A percentile compares a stretch with the other conserved stretches of the same genome.
phyloP scores from a whole-genome alignment of 2,113 vertebrate genomes.

The Phalacrocorax carbo region DNA sequence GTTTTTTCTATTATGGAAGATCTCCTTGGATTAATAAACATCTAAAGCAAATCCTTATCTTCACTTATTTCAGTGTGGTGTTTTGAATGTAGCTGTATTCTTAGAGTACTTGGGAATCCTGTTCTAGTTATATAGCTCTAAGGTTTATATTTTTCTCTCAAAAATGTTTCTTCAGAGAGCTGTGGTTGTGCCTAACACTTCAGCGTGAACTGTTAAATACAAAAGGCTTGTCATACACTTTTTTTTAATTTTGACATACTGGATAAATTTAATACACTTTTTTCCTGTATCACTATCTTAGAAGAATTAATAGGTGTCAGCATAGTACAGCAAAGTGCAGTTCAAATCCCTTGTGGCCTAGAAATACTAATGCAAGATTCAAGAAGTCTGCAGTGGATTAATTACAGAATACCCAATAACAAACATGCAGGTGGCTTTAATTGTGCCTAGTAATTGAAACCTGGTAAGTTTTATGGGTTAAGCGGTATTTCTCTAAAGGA shows the following conservation, averaged over 20 bases:
- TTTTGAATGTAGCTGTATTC: constrained; percentile 24
- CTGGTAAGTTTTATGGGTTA: background rate
- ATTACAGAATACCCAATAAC: background rate
- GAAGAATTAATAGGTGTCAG: background rate
- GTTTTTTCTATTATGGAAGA: constrained; percentile 66
- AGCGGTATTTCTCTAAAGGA: background rate
- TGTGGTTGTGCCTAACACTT: too few relatives aligned
- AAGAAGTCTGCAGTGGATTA: background rate
- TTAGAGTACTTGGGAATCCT: background rate
- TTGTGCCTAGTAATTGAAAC: background rate
- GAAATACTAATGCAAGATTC: background rate
- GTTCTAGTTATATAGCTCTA: background rate
- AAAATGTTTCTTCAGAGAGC: background rate
- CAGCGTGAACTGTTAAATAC: background rate
- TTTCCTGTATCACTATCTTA: background rate
- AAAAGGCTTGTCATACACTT: background rate
- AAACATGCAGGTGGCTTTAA: background rate
- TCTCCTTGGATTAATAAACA: constrained; percentile 68
- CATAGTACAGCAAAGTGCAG: background rate
- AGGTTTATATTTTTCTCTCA: background rate
- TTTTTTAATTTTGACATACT: background rate
- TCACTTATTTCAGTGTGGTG: constrained; percentile 53
- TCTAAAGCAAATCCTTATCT: constrained; percentile 55
- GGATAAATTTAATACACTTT: background rate
- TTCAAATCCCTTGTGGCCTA: background rate